Evolutionary conservation across 1,140 invertebrate species (phyloP), one percentile per base, ranked within the genome.

Genomic region (Dendrolimus kikuchii): DNA sequence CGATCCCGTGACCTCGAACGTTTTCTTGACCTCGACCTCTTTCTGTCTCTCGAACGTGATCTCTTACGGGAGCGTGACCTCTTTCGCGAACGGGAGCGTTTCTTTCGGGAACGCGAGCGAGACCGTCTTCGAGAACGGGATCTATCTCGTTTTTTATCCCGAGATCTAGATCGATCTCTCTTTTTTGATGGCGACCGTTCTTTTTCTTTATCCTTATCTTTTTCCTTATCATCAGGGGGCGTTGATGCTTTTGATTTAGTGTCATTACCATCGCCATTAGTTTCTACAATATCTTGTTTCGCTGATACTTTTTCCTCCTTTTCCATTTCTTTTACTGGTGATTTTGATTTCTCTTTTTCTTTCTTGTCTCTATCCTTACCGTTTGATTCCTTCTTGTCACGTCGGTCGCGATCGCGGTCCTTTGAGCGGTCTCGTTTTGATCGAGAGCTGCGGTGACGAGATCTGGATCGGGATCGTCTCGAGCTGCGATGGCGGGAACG

Each of bases 401-500:
- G 23, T 23, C 23, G 23, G 40, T 71, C 71, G 5, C 77, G 71
- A 38, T 81, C 77, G n/a, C 69, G 65, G 47, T 84, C 74, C 3
- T 74, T 67, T 0, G 88, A 89, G 9, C 74, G 71, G 36, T 88
- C 88, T 5, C 87, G 81, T 60, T 90, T 89, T 0, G 92, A 92
- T 5, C 90, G 81, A 0, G 92, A 92, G 56, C 89, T 89, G 43
- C 89, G 88, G 49, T 92, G 91, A 5, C 92, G 89, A 0, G 92
- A 93, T 40, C 88, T 77, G 0, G 90, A 91, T 5, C 90, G 80
- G 2, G 90, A 88, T 9, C 89, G 81, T 4, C 90, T 77, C 1
- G 90, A 90, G 55, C 89, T 82, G n/a, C 89, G 90, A 46, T 90
- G 83, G 5, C 89, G 86, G 9, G 92, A 93, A 40, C 92, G 88